Evolutionary conservation across 2,113 vertebrate species (phyloP), one percentile per base, ranked within the genome.

Genomic region (Amphiprion ocellaris): DNA sequence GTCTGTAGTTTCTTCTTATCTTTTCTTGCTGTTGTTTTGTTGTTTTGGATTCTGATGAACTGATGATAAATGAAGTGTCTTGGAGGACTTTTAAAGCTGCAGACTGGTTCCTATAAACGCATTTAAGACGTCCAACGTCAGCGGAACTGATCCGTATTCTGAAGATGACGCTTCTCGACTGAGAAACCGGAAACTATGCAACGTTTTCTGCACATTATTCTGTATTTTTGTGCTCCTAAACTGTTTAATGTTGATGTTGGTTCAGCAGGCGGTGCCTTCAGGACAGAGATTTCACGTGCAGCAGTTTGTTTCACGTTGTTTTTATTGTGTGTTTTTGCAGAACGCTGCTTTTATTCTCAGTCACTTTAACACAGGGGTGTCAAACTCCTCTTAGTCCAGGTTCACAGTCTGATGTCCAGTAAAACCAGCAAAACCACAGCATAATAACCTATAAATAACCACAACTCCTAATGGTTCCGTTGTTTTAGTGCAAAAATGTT

Each of bases 261-360:
- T 77, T 77, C 2, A 44, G 30, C 71, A 53, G 83, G 73, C 50
- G 83, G 89, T 91, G 91, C 89, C 90, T 92, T 91, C 41, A 73
- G 70, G 82, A 77, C 56, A 77, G 84, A 82, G 82, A 9, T 82
- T 74, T 87, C n/a, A 75, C 74, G 64, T 85, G 59, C 26, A 73
- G 28, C 16, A 64, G 26, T 72, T 75, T 11, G 46, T 55, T 81
- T 80, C 17, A 77, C 73, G 21, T 80, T 28, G 77, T 82, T 75
- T 75, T 56, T 28, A 33, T 61, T 61, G 11, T 64, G 11, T 47
- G 19, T 55, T 66, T 75, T 72, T 84, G 44, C 47, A 66, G 72
- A 65, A 61, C 28, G 19, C 6, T 56, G 14, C 47, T 74, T 12
- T 73, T 59, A 3, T 73, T 49, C 58, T 59, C 11, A 21, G n/a